Conservation (phyloP, 2,888 invertebrate species). For the Tenthredo distinguenda region DNA sequence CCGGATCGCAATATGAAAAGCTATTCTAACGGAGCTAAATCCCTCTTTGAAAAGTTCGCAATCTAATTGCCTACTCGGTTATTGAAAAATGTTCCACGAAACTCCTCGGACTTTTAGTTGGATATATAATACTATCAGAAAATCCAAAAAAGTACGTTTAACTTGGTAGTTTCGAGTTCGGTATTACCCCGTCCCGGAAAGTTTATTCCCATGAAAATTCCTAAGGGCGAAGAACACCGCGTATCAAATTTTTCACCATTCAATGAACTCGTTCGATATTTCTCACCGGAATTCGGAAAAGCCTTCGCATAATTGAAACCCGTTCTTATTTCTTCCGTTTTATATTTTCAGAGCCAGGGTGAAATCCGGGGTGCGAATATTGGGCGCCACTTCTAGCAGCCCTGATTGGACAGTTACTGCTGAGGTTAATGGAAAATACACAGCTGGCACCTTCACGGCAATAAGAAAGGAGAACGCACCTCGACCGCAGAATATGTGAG, state of each 20-base stretch:
- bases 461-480: constrained; percentile 82
- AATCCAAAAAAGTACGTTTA: background rate
- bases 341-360: constrained; percentile 88
- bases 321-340: constrained; percentile 53
- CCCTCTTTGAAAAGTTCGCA: background rate
- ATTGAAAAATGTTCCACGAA: background rate
- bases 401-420: constrained; percentile 93
- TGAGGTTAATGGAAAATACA: constrained; percentile 92
- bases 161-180: background rate
- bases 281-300: background rate
- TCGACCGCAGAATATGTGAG: constrained; percentile 71
- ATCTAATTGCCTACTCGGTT: constrained; percentile 30
- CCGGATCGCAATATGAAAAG: background rate
- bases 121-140: background rate
- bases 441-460: constrained; percentile 93
- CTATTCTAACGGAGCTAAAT: background rate
- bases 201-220: background rate
- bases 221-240: background rate
- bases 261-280: background rate
- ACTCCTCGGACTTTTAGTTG: background rate
- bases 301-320: constrained; percentile 23
- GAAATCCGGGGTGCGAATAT: constrained; percentile 91
- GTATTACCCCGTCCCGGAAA: background rate
- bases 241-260: background rate
- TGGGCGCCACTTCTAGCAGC: constrained; percentile 89